Evolutionary conservation across 1,140 invertebrate genomes (phyloP), one percentile per base, ranked within the genome.

Genomic region (Varroa destructor): DNA sequence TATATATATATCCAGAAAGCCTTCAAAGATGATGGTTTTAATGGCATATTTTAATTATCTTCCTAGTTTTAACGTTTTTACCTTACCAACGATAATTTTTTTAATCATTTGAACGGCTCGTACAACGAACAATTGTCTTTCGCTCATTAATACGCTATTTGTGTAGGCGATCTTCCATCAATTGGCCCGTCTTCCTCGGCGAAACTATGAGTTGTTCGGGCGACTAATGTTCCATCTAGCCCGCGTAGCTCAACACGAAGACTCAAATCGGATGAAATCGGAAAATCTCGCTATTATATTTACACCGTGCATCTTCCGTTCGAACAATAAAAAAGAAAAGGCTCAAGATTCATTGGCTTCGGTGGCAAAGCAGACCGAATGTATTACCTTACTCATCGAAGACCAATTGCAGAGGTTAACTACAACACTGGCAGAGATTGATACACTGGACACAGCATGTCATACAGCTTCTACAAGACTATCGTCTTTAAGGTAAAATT

Each of bases 241-340:
- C 0, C 84, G 85, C 74, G 89, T 95, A 0, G 90, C 90, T 0
- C 81, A 88, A 25, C 86, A 91, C 76, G 91, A 95, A 81, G 84
- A 89, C 51, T 87, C 87, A 72, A 97, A 96, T 80, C 86, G 90
- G 73, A 97, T 97, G 93, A 90, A 87, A 74, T 84, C 90, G 0
- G 89, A 89, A 76, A 89, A 90, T 56, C 80, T 97, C 71, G 90
- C 93, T 25, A 93, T 96, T 75, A 90, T 97, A 58, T 96, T 96
- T 82, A 91, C 92, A 10, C 93, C 93, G 6, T 95, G 91, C 80
- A 89, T 97, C 71, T 81, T 97, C 72, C 83, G 91, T 70, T 91
- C 90, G 51, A 89, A 89, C 79, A 89, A 89, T 79, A 87, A 90
- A 78, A 79, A 85, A 58, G 83, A 93, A 70, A 89, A 90, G 46